Conservation (phyloP, 1,140 invertebrate genomes). For the Hyles euphorbiae region DNA sequence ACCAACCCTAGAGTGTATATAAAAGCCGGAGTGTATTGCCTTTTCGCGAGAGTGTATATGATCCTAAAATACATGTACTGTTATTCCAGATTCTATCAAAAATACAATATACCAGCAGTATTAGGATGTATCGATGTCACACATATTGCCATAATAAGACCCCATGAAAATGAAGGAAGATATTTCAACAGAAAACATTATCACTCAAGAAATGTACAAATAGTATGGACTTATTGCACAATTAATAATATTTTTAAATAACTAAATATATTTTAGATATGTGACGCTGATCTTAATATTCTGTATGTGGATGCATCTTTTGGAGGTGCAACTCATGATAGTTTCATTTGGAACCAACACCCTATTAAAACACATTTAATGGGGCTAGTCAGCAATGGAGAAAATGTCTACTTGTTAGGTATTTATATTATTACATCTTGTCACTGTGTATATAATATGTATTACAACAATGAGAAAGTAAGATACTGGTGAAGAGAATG, state of each 20-base stretch:
- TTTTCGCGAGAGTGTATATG: too few species aligned
- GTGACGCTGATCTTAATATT: constrained; percentile 16
- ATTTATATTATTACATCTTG: background rate
- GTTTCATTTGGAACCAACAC: constrained; percentile 13
- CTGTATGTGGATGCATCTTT: constrained; percentile 14
- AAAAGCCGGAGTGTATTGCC: too few species aligned
- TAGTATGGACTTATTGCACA: constrained; percentile 17
- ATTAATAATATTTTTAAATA: background rate
- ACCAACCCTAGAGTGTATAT: too few species aligned
- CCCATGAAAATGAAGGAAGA: constrained; percentile 22
- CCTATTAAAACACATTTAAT: constrained; percentile 8
- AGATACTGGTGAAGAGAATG: background rate
- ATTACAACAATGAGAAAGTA: background rate
- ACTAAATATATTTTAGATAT: constrained; percentile 13
- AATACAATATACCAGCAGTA: too few species aligned
- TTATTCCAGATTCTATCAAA: too few species aligned
- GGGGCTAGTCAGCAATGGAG: constrained; percentile 9
- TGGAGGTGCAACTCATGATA: constrained; percentile 18
- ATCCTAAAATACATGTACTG: too few species aligned
- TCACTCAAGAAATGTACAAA: constrained; percentile 28
- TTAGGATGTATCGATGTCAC: too few species aligned
- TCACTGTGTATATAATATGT: background rate
- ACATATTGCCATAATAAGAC: too few species aligned
- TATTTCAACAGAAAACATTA: constrained; percentile 29
- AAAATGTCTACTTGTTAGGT: constrained; percentile 10